Conservation (phyloP, 2,888 invertebrate species). For the Tinea trinotella region DNA sequence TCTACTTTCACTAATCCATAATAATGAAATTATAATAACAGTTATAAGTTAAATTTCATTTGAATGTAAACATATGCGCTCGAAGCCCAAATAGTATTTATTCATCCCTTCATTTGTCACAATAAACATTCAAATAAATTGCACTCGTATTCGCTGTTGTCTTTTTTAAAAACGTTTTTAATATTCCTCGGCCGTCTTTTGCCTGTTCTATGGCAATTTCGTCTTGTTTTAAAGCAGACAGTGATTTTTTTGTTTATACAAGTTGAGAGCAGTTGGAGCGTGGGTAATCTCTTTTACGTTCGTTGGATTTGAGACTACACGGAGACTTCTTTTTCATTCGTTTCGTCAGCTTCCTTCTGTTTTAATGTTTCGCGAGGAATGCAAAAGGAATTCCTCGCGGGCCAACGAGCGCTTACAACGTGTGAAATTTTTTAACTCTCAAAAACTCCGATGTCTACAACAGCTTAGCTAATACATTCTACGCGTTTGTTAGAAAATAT, state of each 20-base stretch:
- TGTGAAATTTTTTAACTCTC: conserved; percentile 59
- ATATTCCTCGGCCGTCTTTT: conserved; percentile 61
- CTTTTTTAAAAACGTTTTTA: conserved; percentile 64
- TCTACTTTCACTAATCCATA: no score
- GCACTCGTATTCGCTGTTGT: conserved; percentile 44
- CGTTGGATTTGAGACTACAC: conserved; percentile 58
- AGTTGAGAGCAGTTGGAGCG: conserved; percentile 66
- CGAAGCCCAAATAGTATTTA: no score
- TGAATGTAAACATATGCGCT: no score
- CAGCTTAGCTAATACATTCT: background rate
- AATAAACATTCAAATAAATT: conserved; percentile 58
- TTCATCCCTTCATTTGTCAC: conserved; percentile 37
- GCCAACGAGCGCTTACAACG: conserved; percentile 48
- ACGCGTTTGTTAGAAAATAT: no score
- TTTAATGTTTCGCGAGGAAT: conserved; percentile 32
- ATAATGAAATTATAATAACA: no score
- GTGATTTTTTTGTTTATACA: conserved; percentile 65
- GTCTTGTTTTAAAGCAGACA: conserved; percentile 57
- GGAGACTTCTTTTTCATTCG: conserved; percentile 53
- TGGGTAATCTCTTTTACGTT: conserved; percentile 68
- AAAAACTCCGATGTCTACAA: conserved; percentile 18
- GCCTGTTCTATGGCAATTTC: conserved; percentile 56
- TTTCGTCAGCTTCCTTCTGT: conserved; percentile 55
- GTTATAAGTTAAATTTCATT: no score
- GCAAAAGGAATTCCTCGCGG: conserved; percentile 44